Conservation (phyloP, 2,888 invertebrate genomes). For the Tineola bisselliella region DNA sequence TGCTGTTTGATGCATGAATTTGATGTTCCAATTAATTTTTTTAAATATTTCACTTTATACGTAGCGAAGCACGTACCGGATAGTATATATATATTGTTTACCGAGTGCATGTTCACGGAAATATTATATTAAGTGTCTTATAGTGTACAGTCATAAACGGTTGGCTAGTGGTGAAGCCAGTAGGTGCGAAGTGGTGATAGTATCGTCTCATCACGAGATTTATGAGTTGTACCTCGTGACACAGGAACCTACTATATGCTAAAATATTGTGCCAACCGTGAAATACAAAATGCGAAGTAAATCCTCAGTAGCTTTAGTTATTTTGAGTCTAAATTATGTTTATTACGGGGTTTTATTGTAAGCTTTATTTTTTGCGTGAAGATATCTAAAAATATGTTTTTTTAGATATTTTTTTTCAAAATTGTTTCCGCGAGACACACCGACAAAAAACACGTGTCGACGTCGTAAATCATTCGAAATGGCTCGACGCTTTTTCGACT, state of each 20-base stretch:
- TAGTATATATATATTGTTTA: too few species aligned
- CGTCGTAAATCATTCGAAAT: slow-evolving; percentile 60
- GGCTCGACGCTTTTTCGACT: slow-evolving; percentile 51
- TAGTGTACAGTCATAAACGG: slow-evolving; percentile 4
- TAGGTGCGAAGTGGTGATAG: slow-evolving; percentile 15
- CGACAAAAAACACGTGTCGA: slow-evolving; percentile 63
- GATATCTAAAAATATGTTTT: too few species aligned
- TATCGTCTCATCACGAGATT: slow-evolving; percentile 17
- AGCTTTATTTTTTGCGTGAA: too few species aligned
- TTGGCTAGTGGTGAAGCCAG: neutral
- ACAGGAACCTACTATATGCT: slow-evolving; percentile 12
- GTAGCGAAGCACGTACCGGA: too few species aligned
- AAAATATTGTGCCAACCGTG: slow-evolving; percentile 9
- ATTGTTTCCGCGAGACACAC: slow-evolving; percentile 58
- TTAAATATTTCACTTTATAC: too few species aligned
- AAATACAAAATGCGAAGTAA: neutral
- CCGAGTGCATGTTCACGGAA: too few species aligned
- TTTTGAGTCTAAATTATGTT: neutral
- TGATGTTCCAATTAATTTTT: too few species aligned
- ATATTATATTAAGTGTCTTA: neutral
- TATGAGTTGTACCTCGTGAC: slow-evolving; percentile 13
- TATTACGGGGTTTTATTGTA: too few species aligned
- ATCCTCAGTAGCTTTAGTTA: neutral
- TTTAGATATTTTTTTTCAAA: too few species aligned
- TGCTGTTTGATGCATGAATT: too few species aligned